Percentiles rank a stretch among this genome's conserved stretches.
Conservation (phyloP, 2,113 vertebrate species). For the Aspidoscelis tigris region DNA sequence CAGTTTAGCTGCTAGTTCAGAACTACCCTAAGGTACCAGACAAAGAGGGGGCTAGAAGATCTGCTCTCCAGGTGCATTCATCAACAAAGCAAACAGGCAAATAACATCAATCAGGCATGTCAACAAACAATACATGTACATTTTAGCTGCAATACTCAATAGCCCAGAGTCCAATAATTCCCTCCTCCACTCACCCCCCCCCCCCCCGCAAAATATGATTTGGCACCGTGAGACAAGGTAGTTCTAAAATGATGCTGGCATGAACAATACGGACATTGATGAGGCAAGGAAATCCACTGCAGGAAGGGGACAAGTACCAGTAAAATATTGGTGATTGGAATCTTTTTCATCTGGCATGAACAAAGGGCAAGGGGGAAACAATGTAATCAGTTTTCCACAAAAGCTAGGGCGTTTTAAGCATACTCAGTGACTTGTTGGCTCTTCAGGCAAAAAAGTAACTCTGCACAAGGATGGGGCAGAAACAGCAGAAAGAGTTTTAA, state of each 20-base stretch:
- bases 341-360: neutral
- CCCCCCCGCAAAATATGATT: neutral
- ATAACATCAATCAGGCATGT: conserved; percentile 38
- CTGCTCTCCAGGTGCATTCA: neutral
- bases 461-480: no score
- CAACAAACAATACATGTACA: neutral
- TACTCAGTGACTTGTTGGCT: neutral
- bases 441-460: neutral
- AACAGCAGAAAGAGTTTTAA: neutral
- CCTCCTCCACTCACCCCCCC: no score
- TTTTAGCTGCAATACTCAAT: conserved; percentile 8
- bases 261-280: conserved; percentile 25
- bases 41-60: neutral
- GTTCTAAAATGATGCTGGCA: conserved; percentile 39
- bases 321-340: neutral
- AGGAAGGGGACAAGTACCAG: neutral
- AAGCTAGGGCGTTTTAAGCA: neutral
- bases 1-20: no score
- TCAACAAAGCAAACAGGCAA: conserved; percentile 23
- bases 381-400: neutral
- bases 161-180: neutral
- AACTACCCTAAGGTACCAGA: no score
- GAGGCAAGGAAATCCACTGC: conserved; percentile 39
- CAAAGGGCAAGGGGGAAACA: neutral
- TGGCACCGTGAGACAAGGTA: conserved; percentile 30